Evolutionary conservation across 2,888 invertebrate genomes (phyloP), one percentile per base, ranked within the genome.

Genomic region (Hemicrepidius hirtus): DNA sequence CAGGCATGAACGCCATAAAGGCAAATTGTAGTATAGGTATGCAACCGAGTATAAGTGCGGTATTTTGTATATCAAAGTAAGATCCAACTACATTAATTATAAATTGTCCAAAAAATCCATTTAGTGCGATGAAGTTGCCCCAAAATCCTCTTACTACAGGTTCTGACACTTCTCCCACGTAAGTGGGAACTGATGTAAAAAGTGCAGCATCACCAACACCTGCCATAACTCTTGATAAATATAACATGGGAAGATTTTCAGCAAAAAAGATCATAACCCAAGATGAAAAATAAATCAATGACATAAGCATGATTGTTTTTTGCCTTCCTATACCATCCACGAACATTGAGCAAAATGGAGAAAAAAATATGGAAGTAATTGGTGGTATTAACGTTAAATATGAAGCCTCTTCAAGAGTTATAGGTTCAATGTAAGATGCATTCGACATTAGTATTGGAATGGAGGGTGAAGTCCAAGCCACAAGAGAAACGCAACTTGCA

Each of bases 1-100:
- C 93, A 12, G 93, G 93, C 82, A 92, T 86, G 81, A 89, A 90
- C 12, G 44, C 7, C 82, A 92, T 20, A 2, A 46, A 3, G 3
- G 46, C 13, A 9, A 55, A 28, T 6, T 55, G 46, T 35, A 75
- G 60, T 44, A 69, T 49, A 40, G 72, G 72, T 63, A 66, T 7
- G 21, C 18, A 2, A 9, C 37, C 85, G 81, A 90, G 91, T 81
- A 90, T 87, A 68, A 86, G 86, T 67, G 90, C 90, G 74, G 90
- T 86, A 16, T 83, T 84, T 75, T 82, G 81, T 84, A 91, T 88
- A 73, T 87, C 84, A 28, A 89, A 88, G 82, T 87, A 89, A 4
- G 89, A 89, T n/a, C 91, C 91, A 76, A 91, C 87, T 82, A 89
- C 87, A 85, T 89, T 84, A 20, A 82, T 79, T 6, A 79, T 18